Evolutionary conservation across 2,113 vertebrate species (phyloP).

Genomic region (Lanius collurio): DNA sequence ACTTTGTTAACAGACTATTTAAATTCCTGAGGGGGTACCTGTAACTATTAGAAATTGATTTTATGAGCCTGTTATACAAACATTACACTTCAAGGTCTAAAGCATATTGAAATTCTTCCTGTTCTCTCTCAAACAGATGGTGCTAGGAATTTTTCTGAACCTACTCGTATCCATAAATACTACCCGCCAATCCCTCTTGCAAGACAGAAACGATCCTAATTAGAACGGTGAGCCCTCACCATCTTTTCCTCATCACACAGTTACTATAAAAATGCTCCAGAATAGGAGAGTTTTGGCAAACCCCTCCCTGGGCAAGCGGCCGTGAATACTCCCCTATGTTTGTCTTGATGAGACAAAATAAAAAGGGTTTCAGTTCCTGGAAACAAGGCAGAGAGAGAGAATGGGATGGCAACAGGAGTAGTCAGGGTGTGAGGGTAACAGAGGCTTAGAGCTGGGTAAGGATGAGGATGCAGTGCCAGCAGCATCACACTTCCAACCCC

Average conservation of each 20-base stretch:
- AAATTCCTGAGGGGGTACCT: slow-evolving; percentile 75
- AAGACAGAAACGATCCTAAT: slow-evolving; percentile 70
- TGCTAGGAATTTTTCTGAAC: slow-evolving; percentile 75
- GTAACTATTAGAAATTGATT: slow-evolving; percentile 77
- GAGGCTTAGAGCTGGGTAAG: not conserved
- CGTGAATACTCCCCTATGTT: slow-evolving; percentile 8
- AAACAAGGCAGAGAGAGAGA: not conserved
- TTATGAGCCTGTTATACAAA: slow-evolving; percentile 76
- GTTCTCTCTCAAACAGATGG: slow-evolving; percentile 81
- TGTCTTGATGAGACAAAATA: not conserved
- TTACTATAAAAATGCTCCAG: slow-evolving; percentile 39
- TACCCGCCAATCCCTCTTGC: slow-evolving; percentile 54
- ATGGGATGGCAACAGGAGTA: not conserved
- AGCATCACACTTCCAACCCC: not conserved
- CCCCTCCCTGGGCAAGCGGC: not conserved
- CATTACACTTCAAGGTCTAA: slow-evolving; percentile 76
- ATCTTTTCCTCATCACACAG: slow-evolving; percentile 44
- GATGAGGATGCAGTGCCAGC: not conserved
- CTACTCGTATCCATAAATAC: slow-evolving; percentile 78
- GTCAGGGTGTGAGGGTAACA: not conserved
- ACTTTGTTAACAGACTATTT: slow-evolving; percentile 73
- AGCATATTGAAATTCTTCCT: slow-evolving; percentile 75
- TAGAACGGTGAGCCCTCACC: slow-evolving; percentile 50
- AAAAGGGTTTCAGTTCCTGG: not conserved
- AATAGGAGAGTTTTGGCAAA: slow-evolving; percentile 45